Percentiles rank a stretch among this genome's conserved stretches.
Evolutionary conservation across 2,888 invertebrate species (phyloP).

Genomic region (Leptothorax acervorum): DNA sequence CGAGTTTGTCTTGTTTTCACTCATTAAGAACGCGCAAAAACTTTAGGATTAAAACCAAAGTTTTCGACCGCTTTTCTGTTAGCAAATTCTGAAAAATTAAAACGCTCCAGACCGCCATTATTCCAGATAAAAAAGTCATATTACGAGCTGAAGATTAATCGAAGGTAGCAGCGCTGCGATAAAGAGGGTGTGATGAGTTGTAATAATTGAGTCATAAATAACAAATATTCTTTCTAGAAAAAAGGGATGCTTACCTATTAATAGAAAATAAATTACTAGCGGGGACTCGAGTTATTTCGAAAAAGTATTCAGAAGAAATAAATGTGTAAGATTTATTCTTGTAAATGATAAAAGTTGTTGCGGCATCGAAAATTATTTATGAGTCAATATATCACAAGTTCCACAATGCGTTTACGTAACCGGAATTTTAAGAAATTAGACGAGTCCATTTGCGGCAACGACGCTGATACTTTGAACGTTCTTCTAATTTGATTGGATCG

Average conservation of each 20-base stretch:
- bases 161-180: neutral
- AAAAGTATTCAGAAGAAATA: neutral
- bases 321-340: neutral
- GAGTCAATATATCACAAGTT: neutral
- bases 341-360: neutral
- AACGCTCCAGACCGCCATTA: neutral
- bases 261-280: neutral
- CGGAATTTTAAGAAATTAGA: conserved; percentile 28
- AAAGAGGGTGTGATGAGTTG: conserved; percentile 1
- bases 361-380: neutral
- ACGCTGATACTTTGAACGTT: conserved; percentile 45
- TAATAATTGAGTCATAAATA: conserved; percentile 1
- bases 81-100: conserved; percentile 1
- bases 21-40: neutral
- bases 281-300: neutral
- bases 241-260: neutral
- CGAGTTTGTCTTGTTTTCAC: neutral
- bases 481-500: conserved; percentile 51
- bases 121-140: neutral
- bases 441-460: conserved; percentile 11
- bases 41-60: conserved; percentile 8
- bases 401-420: neutral
- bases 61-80: neutral
- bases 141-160: neutral
- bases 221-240: neutral